Evolutionary conservation across 2,888 invertebrate species (phyloP).

Genomic region (Sinhomidia bicolor): DNA sequence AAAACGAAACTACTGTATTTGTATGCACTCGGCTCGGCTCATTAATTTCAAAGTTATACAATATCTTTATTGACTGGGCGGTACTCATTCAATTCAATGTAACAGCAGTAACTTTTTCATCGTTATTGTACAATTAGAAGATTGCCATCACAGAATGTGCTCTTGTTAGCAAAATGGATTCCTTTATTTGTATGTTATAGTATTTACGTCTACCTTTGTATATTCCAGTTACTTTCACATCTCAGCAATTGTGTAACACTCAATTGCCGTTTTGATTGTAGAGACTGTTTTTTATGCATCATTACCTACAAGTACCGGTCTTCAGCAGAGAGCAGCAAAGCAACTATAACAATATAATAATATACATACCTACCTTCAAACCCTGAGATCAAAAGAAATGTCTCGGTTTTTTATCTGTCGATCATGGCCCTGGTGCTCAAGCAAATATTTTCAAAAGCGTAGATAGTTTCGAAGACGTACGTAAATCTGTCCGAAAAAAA

Average conservation of each 20-base stretch:
- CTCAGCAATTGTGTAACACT: too few species aligned
- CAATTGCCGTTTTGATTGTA: too few species aligned
- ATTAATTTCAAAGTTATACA: background rate
- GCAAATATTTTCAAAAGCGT: background rate
- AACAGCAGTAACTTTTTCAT: too few species aligned
- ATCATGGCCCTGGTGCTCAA: conserved; percentile 30
- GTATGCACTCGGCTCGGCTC: too few species aligned
- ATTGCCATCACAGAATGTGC: background rate
- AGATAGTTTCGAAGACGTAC: background rate
- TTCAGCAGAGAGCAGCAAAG: background rate
- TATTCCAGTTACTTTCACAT: too few species aligned
- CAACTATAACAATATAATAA: background rate
- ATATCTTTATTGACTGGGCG: background rate
- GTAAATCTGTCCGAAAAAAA: background rate
- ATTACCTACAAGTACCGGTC: too few species aligned
- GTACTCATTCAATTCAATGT: background rate
- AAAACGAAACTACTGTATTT: too few species aligned
- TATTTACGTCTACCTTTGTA: too few species aligned
- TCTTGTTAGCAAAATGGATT: background rate
- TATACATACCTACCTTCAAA: background rate
- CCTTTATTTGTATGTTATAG: too few species aligned
- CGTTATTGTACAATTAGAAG: background rate
- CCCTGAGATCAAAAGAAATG: background rate
- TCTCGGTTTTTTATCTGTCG: background rate
- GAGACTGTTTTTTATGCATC: too few species aligned